These are phyloP conservation scores for Puma concolor DNA, from an alignment of 2,113 vertebrate species.

Conservation along the genomic window DNA sequence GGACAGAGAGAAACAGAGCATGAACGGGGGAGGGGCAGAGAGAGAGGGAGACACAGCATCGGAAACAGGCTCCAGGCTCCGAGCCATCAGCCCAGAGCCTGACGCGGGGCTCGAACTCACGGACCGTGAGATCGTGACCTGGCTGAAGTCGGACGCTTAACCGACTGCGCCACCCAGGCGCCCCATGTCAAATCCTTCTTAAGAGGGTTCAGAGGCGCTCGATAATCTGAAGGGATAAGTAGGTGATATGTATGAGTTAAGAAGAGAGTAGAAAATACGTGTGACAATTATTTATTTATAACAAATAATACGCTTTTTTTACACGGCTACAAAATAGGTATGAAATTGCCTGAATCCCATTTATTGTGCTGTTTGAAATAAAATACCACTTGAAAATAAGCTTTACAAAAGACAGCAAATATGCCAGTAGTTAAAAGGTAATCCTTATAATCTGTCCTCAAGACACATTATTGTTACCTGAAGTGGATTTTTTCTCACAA, in stretches of 20 bases:
- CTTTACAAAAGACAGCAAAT: conserved; percentile 55
- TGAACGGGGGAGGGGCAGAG: no score
- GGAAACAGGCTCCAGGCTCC: no score
- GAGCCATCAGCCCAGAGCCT: no score
- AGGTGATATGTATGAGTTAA: conserved; percentile 34
- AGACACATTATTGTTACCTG: conserved; percentile 50
- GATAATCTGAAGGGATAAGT: not conserved
- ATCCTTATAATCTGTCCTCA: conserved; percentile 28
- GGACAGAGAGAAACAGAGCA: no score
- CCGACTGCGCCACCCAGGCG: no score
- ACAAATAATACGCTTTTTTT: conserved; percentile 51
- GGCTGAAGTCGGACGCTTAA: no score
- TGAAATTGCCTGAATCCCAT: conserved; percentile 43
- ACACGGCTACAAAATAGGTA: conserved; percentile 53
- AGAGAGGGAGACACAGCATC: no score
- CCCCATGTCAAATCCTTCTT: conserved; percentile 9
- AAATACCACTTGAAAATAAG: conserved; percentile 38
- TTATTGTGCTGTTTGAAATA: not conserved
- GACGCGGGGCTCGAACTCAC: no score
- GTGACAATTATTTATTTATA: conserved; percentile 59
- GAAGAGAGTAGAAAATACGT: conserved; percentile 50
- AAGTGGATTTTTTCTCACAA: conserved; percentile 9
- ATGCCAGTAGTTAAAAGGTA: conserved; percentile 47
- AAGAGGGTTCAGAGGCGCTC: conserved; percentile 6
- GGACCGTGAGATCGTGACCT: no score